phyloP scores from a whole-genome alignment of 2,797 vertebrate species.

The Echeneis naucrates region DNA sequence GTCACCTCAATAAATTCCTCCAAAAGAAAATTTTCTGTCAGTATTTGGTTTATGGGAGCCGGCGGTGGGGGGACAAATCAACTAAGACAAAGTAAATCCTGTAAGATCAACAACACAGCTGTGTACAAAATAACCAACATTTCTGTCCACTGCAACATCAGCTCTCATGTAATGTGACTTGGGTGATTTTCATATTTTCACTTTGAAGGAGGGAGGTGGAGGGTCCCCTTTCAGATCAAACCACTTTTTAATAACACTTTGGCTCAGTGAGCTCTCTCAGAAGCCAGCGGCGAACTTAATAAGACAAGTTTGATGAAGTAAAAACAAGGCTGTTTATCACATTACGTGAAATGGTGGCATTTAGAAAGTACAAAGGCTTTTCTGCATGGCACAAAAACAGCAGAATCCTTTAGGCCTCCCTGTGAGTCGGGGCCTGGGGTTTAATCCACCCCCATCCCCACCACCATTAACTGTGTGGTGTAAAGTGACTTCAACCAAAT shows the following conservation, averaged over 20 bases:
- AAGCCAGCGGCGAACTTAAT: conserved; percentile 14
- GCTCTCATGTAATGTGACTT: background rate
- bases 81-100: background rate
- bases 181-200: background rate
- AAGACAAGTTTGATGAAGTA: conserved; percentile 36
- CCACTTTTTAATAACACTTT: conserved; percentile 28
- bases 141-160: background rate
- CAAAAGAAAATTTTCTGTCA: no score
- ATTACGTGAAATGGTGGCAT: conserved; percentile 41
- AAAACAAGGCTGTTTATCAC: conserved; percentile 24
- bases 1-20: no score
- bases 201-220: conserved; percentile 2
- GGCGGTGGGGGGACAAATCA: background rate
- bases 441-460: conserved; percentile 42
- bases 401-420: conserved; percentile 9
- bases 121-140: background rate
- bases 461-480: conserved; percentile 17
- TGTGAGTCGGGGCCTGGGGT: conserved; percentile 21
- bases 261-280: conserved; percentile 25
- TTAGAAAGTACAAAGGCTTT: conserved; percentile 38
- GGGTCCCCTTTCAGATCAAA: conserved; percentile 18
- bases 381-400: conserved; percentile 19
- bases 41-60: no score
- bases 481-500: conserved; percentile 26
- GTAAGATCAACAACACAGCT: background rate